Base-by-base conservation (phyloP, 2,113 vertebrate genomes). In the Bubo blakistoni region DNA sequence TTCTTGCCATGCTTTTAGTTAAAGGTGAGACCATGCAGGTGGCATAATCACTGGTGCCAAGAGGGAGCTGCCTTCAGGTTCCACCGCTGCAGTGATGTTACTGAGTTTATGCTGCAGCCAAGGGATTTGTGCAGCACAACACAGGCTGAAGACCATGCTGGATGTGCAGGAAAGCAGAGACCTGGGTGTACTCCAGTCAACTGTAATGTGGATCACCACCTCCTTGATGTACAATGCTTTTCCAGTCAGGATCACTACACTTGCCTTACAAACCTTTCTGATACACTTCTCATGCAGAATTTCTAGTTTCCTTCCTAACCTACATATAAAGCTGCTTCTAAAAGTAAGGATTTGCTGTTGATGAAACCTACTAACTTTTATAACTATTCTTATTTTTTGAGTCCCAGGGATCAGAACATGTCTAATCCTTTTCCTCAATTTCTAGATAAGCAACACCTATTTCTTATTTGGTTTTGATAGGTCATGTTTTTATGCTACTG, bases 11-110 rank as follows among this genome's bases (percentile, higher is more conserved):
- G 19, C 2, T 38, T 81, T 54, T 20, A 78, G 17, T 20, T n/a
- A 30, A 47, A 52, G 21, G 38, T 0, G 0, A 69, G 27, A 30
- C 17, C 18, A 6, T n/a, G 26, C 9, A n/a, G 42, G 16, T 77
- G 49, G 24, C 30, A 62, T 12, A 21, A 47, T 15, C 7, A 10
- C 25, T 21, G 55, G 15, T 16, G 34, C 32, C 13, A 44, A 54
- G 7, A 4, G 5, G 32, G 32, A 74, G 8, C 55, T 46, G 55
- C 49, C 32, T 38, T 4, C 24, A 58, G 22, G n/a, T 6, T 85
- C 9, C 49, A 46, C 15, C 57, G 30, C 15, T 18, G 2, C 26
- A 4, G 5, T 12, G 42, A 14, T 15, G 18, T 58, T 57, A 15
- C 49, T 32, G 55, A n/a, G 10, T 7, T 27, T 21, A 13, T 22